Conservation (phyloP, 2,888 invertebrate genomes). For the Tupiocoris notatus region DNA sequence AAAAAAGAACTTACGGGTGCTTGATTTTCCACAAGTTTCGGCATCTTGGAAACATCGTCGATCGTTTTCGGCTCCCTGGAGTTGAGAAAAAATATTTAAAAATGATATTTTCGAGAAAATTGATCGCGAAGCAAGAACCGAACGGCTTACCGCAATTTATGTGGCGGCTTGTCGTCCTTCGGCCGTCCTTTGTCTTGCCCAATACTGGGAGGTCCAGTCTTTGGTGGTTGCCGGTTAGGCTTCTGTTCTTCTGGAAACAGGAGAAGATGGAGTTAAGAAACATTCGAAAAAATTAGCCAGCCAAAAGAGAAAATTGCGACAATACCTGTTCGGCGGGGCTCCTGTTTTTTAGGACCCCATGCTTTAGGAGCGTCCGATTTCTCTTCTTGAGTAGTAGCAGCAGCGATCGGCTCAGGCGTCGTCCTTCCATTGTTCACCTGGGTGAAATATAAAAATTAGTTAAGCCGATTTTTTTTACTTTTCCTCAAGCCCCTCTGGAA, state of each 20-base stretch:
- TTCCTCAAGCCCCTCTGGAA: too few relatives aligned
- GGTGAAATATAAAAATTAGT: background rate
- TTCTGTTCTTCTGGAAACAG: constrained; percentile 19
- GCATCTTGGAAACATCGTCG: constrained; percentile 60
- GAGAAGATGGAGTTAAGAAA: background rate
- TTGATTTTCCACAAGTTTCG: constrained; percentile 71
- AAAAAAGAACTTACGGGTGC: constrained; percentile 68
- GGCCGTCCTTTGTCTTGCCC: constrained; percentile 16
- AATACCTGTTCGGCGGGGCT: constrained; percentile 13
- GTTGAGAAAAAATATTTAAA: background rate
- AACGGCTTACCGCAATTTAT: constrained; percentile 19
- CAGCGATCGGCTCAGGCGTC: constrained; percentile 44
- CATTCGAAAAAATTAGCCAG: background rate
- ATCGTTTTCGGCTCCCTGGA: constrained; percentile 54
- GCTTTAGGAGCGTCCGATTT: constrained; percentile 10
- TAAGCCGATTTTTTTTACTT: too few relatives aligned
- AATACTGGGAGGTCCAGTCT: constrained; percentile 17
- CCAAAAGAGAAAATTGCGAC: background rate
- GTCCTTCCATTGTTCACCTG: constrained; percentile 47
- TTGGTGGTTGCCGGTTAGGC: constrained; percentile 18
- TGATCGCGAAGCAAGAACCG: too few relatives aligned
- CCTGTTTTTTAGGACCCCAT: constrained; percentile 3
- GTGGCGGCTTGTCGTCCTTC: constrained; percentile 51
- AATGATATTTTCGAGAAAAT: background rate
- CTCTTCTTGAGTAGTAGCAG: constrained; percentile 6